Evolutionary conservation across 2,888 invertebrate genomes (phyloP), one percentile per base, ranked within the genome.

Genomic region (Diabrotica balteata): DNA sequence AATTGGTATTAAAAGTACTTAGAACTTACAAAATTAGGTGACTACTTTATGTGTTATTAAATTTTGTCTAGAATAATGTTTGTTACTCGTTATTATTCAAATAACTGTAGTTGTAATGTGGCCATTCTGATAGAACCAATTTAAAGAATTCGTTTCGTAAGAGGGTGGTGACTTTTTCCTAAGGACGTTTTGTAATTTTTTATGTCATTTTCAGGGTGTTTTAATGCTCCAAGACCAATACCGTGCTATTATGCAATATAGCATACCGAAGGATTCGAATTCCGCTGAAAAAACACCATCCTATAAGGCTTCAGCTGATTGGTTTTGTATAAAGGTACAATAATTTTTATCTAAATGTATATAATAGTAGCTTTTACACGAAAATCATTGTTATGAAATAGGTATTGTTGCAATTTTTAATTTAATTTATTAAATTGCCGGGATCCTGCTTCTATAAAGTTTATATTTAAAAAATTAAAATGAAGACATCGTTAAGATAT

Each of bases 231-330:
- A 90, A 83, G 91, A 91, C 80, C 89, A 91, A 77, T 90, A 89
- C 79, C 88, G 91, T 69, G 91, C 91, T 69, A 88, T 90, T 45
- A 88, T 93, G 86, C 92, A 93, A 81, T 93, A 91, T 84, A 92
- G 92, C 80, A 90, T 91, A 80, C 90, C 90, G 9, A 90, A 89
- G 80, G 89, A 90, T 76, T 75, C 81, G 55, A 79, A 79, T 80
- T 78, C 81, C 60, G 79, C 81, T 7, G 84, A 85, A 68, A 86
- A 87, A 80, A 85, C 86, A 69, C 86, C 86, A 72, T 85, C 86
- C 69, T 86, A 87, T 79, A 87, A 87, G 74, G 85, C 86, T 60
- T 86, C 85, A 11, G 84, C 87, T 9, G 90, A 90, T 80, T 90
- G 90, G 90, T 89, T 89, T 80, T 90, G 90, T 78, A 88, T 88